phyloP scores from a whole-genome alignment of 2,113 vertebrate species.

The Echinops telfairi region DNA sequence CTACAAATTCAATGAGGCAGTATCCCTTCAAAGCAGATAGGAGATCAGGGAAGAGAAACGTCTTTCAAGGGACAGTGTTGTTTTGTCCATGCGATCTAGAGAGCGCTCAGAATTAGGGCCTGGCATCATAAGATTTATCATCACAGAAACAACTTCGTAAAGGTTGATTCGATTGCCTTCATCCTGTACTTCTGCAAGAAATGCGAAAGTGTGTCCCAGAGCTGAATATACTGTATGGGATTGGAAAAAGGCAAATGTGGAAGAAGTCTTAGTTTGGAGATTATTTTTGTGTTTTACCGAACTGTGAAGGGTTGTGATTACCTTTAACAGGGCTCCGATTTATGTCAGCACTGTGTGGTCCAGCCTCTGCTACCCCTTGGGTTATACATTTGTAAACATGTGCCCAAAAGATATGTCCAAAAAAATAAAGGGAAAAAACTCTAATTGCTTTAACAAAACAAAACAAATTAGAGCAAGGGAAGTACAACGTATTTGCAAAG shows the following conservation, averaged over 20 bases:
- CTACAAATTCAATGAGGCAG: conserved; percentile 82
- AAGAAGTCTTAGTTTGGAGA: conserved; percentile 77
- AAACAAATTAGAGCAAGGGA: conserved; percentile 81
- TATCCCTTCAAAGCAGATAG: conserved; percentile 84
- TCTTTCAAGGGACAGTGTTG: conserved; percentile 77
- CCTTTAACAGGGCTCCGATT: conserved; percentile 75
- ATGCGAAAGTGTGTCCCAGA: conserved; percentile 43
- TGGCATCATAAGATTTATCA: conserved; percentile 71
- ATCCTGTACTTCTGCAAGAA: conserved; percentile 67
- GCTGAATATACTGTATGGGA: conserved; percentile 60
- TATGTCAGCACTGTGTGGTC: conserved; percentile 81
- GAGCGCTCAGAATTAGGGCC: conserved; percentile 68
- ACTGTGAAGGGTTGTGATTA: conserved; percentile 68
- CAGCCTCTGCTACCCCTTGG: conserved; percentile 83
- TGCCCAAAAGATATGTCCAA: conserved; percentile 86
- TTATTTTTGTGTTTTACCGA: conserved; percentile 66
- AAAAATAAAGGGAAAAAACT: conserved; percentile 85
- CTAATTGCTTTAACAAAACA: conserved; percentile 87
- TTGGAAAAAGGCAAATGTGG: conserved; percentile 69
- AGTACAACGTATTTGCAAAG: conserved; percentile 80
- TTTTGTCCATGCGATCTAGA: conserved; percentile 64
- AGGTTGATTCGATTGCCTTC: conserved; percentile 35
- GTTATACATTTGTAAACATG: conserved; percentile 88
- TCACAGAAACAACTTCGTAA: conserved; percentile 59
- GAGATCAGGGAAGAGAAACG: conserved; percentile 77